A percentile compares a stretch with the other conserved stretches of the same genome.
Evolutionary conservation across 2,797 vertebrate species (phyloP).

Genomic region (Platyrinchus mystaceus): DNA sequence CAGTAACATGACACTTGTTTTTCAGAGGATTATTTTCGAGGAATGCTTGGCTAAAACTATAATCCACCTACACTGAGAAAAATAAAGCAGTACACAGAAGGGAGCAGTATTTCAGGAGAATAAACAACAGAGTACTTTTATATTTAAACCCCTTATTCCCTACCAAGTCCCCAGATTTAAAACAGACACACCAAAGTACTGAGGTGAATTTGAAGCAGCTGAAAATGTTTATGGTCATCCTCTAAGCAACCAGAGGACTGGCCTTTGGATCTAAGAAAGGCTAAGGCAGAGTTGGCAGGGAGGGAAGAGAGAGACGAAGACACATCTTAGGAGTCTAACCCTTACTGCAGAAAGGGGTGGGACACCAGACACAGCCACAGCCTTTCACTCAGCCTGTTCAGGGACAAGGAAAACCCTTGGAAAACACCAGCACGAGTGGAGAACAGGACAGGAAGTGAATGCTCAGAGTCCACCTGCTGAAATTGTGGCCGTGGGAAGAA

Average conservation of each 20-base stretch:
- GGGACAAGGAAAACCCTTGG: neutral
- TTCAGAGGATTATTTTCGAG: neutral
- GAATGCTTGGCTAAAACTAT: neutral
- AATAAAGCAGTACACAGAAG: neutral
- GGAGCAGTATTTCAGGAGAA: slow-evolving; percentile 12
- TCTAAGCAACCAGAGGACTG: neutral
- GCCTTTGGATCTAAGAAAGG: neutral
- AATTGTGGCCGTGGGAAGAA: neutral
- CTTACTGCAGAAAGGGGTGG: neutral
- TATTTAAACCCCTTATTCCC: neutral
- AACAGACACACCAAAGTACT: neutral
- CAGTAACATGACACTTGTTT: neutral
- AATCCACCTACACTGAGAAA: neutral
- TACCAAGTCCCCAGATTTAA: neutral
- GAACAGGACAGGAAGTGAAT: neutral
- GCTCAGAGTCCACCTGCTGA: neutral
- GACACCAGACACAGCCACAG: neutral
- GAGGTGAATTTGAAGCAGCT: neutral
- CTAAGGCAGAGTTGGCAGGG: neutral
- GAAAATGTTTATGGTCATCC: neutral
- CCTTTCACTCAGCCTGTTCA: neutral
- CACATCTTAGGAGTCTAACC: neutral
- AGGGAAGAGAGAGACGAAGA: neutral
- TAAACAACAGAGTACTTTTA: neutral
- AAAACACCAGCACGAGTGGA: neutral